phyloP scores from a whole-genome alignment of 2,888 invertebrate genomes.

The Odontomyia ornata region DNA sequence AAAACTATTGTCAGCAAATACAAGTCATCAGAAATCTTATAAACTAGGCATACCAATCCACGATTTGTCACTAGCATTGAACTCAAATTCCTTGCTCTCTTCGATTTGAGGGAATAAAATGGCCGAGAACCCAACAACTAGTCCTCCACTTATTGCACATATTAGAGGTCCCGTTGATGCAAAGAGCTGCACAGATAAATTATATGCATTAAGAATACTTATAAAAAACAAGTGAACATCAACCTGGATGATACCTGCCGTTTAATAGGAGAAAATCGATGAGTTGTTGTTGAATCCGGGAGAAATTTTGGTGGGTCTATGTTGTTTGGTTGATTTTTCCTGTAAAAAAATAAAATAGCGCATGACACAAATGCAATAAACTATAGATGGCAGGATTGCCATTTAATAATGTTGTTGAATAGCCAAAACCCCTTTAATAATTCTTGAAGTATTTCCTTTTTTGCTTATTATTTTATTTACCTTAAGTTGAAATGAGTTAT shows the following conservation, averaged over 20 bases:
- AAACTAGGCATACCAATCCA: conserved; percentile 67
- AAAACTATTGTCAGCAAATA: not conserved
- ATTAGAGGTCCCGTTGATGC: conserved; percentile 69
- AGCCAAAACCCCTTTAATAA: too few relatives aligned
- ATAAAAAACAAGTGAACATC: too few relatives aligned
- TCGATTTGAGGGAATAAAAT: conserved; percentile 70
- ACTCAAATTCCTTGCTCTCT: conserved; percentile 48
- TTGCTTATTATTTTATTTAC: too few relatives aligned
- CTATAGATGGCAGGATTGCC: too few relatives aligned
- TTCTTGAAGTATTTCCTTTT: too few relatives aligned
- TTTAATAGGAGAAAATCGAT: conserved; percentile 29
- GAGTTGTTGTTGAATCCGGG: not conserved
- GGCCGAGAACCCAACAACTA: conserved; percentile 73
- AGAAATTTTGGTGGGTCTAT: not conserved
- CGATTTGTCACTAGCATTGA: conserved; percentile 66
- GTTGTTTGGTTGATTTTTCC: too few relatives aligned
- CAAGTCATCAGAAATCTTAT: not conserved
- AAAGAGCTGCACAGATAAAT: conserved; percentile 63
- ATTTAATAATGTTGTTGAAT: too few relatives aligned
- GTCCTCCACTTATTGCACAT: conserved; percentile 68
- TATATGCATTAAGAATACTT: too few relatives aligned
- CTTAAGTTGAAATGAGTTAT: too few relatives aligned
- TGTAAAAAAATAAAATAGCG: too few relatives aligned
- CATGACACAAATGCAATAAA: too few relatives aligned
- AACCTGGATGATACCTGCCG: conserved; percentile 24